phyloP scores from a whole-genome alignment of 2,888 invertebrate species.

The Saturnia pavonia region DNA sequence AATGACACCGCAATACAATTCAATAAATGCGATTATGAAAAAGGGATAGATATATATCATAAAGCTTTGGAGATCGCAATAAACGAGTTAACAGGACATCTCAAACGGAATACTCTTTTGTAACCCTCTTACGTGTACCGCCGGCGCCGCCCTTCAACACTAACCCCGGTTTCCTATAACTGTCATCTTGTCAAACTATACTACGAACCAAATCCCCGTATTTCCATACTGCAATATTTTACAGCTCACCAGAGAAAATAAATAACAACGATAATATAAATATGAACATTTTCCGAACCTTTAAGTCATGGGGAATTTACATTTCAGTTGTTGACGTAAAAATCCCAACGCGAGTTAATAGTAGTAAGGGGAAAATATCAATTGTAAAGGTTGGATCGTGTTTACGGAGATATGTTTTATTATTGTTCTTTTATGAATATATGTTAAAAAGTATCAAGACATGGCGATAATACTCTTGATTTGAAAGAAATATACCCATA shows the following conservation, averaged over 20 bases:
- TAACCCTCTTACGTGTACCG: conserved; percentile 39
- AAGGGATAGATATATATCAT: conserved; percentile 33
- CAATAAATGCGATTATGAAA: conserved; percentile 17
- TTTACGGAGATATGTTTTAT: conserved; percentile 5
- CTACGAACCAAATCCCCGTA: conserved; percentile 69
- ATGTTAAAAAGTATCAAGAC: too few species aligned
- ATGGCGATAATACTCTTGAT: too few species aligned
- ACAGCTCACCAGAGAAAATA: conserved; percentile 76
- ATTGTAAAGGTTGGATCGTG: conserved; percentile 31
- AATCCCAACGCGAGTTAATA: conserved; percentile 48
- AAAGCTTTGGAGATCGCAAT: conserved; percentile 57
- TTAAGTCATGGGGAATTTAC: conserved; percentile 72
- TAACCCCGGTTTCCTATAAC: conserved; percentile 60
- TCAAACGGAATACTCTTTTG: conserved; percentile 38
- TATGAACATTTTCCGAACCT: conserved; percentile 72
- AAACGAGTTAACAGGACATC: conserved; percentile 63
- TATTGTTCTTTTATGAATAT: not conserved
- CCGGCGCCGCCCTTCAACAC: conserved; percentile 31
- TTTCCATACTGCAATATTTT: conserved; percentile 79
- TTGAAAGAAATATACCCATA: too few species aligned
- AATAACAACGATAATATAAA: conserved; percentile 77
- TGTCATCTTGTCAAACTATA: conserved; percentile 79
- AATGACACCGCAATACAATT: conserved; percentile 5
- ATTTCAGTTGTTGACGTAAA: conserved; percentile 76
- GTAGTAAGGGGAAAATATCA: conserved; percentile 53